Percentiles rank a stretch among this genome's conserved stretches.
These are phyloP conservation scores for Oscheius sp. DNA, from an alignment of 2,888 invertebrate genomes.

Conservation along the genomic window DNA sequence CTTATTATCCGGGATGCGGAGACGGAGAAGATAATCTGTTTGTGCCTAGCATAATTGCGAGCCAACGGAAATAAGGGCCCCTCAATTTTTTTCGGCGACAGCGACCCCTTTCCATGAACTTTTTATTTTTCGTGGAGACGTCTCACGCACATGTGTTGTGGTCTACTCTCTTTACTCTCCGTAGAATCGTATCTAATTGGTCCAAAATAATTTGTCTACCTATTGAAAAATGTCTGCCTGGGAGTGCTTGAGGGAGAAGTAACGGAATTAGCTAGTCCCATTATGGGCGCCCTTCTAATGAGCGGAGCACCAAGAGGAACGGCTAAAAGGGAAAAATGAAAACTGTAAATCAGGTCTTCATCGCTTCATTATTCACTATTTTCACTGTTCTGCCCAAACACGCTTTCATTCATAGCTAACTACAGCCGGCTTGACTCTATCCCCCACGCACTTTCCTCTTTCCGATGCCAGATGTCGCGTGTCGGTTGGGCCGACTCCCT, in stretches of 20 bases:
- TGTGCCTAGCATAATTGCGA: slow-evolving; percentile 1
- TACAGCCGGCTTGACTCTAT: slow-evolving; percentile 25
- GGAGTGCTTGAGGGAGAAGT: not conserved
- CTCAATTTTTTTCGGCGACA: not conserved
- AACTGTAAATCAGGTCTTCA: not conserved
- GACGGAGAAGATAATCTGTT: slow-evolving; percentile 13
- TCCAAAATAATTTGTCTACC: not conserved
- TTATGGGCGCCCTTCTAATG: slow-evolving; percentile 28
- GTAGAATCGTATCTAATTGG: not conserved
- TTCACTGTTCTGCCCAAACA: slow-evolving; percentile 20
- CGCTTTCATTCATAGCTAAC: slow-evolving; percentile 30
- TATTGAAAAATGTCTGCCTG: slow-evolving; percentile 5
- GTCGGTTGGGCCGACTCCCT: slow-evolving; percentile 18
- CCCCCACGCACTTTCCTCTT: slow-evolving; percentile 27
- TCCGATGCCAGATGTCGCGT: slow-evolving; percentile 29
- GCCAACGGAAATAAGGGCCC: not conserved
- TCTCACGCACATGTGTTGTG: slow-evolving; percentile 15
- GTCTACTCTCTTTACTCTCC: not conserved
- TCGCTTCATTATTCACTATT: not conserved
- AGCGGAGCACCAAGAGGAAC: not conserved
- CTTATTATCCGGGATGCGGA: not conserved
- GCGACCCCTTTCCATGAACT: too few species aligned
- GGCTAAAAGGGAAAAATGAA: not conserved
- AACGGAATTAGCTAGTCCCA: slow-evolving; percentile 30
- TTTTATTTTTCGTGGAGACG: not conserved